Evolutionary conservation across 2,113 vertebrate species (phyloP).

Genomic region (Bubalus kerabau): DNA sequence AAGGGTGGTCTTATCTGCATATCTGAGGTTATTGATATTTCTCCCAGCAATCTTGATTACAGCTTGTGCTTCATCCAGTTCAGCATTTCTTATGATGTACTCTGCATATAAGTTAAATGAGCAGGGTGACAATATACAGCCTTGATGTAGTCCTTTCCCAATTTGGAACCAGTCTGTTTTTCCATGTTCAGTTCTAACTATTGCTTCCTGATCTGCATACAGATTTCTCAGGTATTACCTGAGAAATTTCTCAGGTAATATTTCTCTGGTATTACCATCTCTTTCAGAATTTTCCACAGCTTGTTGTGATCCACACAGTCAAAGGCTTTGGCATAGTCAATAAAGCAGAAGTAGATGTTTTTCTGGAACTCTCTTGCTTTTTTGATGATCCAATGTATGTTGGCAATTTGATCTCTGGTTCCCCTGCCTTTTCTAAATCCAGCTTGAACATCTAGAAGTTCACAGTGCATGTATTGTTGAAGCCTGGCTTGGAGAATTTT

Average conservation of each 20-base stretch:
- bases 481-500: not conserved
- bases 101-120: not conserved
- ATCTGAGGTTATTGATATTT: not conserved
- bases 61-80: not conserved
- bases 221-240: too few species aligned
- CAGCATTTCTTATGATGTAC: not conserved
- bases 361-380: not conserved
- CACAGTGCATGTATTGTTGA: fast-evolving
- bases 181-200: not conserved
- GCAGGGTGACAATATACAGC: not conserved
- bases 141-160: not conserved
- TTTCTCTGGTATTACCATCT: not conserved
- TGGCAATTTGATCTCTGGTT: not conserved
- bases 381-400: not conserved
- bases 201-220: not conserved
- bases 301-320: not conserved
- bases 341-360: not conserved
- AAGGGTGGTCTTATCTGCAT: not conserved
- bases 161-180: not conserved
- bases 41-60: not conserved
- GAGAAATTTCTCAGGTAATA: not conserved
- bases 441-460: not conserved
- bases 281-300: not conserved
- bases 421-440: not conserved
- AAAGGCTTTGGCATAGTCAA: not conserved